Conservation (phyloP, 2,113 vertebrate genomes). For the Thalassarche chlororhynchos region DNA sequence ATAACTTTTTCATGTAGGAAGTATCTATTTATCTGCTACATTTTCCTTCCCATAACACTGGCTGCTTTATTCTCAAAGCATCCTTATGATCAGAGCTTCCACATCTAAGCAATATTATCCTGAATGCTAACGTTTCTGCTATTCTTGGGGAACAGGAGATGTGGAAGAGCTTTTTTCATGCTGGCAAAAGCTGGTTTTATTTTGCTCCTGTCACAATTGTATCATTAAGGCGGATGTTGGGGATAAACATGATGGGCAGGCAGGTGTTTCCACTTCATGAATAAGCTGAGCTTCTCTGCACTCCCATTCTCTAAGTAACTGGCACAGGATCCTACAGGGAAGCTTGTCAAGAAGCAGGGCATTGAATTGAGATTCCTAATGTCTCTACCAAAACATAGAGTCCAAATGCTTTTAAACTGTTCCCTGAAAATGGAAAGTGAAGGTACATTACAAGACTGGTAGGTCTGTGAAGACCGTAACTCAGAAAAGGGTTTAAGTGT, state of each 20-base stretch:
- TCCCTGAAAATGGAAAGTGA: background rate
- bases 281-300: background rate
- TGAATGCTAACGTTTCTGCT: background rate
- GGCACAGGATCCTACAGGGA: background rate
- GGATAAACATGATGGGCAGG: background rate
- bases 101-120: background rate
- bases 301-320: background rate
- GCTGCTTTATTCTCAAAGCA: background rate
- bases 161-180: background rate
- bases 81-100: background rate
- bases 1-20: constrained; percentile 16
- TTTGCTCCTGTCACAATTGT: background rate
- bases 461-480: background rate
- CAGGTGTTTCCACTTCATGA: background rate
- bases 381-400: background rate
- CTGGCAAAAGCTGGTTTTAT: background rate
- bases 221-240: background rate
- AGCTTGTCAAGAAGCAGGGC: background rate
- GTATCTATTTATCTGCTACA: background rate
- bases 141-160: background rate
- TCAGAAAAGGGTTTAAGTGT: background rate
- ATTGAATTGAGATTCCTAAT: background rate
- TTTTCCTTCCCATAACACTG: background rate
- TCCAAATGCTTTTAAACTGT: background rate
- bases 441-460: background rate